Evolutionary conservation across 2,797 vertebrate genomes (phyloP).

Genomic region (Sciaenops ocellatus): DNA sequence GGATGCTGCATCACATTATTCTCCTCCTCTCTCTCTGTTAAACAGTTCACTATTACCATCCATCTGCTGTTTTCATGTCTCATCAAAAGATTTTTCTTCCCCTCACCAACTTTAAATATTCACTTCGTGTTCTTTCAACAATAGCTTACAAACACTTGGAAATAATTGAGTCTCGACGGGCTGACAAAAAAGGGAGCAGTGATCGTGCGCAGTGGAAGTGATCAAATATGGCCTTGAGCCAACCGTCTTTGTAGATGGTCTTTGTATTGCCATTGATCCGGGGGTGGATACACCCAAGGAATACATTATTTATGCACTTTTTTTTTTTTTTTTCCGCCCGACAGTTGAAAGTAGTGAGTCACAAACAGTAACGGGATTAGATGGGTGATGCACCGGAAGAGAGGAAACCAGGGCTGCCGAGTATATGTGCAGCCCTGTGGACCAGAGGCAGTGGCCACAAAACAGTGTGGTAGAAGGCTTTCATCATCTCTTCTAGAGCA

Average conservation of each 20-base stretch:
- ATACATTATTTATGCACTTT: conserved; percentile 83
- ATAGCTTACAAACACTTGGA: conserved; percentile 86
- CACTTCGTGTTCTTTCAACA: conserved; percentile 82
- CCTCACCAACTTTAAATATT: conserved; percentile 79
- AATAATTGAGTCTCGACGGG: conserved; percentile 86
- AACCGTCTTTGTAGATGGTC: conserved; percentile 85
- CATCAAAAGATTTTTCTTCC: conserved; percentile 76
- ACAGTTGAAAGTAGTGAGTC: conserved; percentile 76
- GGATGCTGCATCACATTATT: conserved; percentile 52
- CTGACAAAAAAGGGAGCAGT: conserved; percentile 73
- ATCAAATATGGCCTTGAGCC: conserved; percentile 88
- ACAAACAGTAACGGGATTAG: conserved; percentile 76
- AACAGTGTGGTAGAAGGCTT: conserved; percentile 53
- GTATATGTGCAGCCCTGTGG: conserved; percentile 54
- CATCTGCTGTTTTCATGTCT: conserved; percentile 79
- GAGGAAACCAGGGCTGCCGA: conserved; percentile 50
- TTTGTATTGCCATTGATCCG: conserved; percentile 87
- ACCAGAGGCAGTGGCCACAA: conserved; percentile 57
- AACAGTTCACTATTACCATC: conserved; percentile 77
- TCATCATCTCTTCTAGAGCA: conserved; percentile 63
- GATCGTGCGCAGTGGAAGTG: conserved; percentile 79
- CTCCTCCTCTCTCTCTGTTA: conserved; percentile 47
- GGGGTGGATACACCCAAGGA: conserved; percentile 80
- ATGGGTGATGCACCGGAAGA: conserved; percentile 71
- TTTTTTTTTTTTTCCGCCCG: conserved; percentile 30